Percentiles rank a stretch among this genome's conserved stretches.
Evolutionary conservation across 2,888 invertebrate genomes (phyloP).

Genomic region (Heliconius aoede): DNA sequence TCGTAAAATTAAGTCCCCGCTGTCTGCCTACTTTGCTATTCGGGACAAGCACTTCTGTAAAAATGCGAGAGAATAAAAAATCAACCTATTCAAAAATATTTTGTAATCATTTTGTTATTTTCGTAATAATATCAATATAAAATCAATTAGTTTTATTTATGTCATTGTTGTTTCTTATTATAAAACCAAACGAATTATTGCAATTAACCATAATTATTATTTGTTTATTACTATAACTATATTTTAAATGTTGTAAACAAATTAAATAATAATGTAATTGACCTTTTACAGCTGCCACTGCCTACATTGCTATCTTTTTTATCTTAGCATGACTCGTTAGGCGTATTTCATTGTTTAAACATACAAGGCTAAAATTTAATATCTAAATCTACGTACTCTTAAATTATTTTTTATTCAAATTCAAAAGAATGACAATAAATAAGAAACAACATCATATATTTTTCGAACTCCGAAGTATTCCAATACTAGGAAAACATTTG

Average conservation of each 20-base stretch:
- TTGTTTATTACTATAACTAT: neutral
- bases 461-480: neutral
- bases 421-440: neutral
- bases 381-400: neutral
- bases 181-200: neutral
- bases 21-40: neutral
- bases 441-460: neutral
- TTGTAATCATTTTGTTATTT: neutral
- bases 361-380: neutral
- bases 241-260: neutral
- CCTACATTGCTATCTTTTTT: slow-evolving; percentile 14
- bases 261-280: slow-evolving; percentile 8
- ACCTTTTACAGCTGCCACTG: slow-evolving; percentile 14
- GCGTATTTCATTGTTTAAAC: slow-evolving; percentile 4
- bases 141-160: neutral
- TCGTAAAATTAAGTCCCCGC: neutral
- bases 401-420: neutral
- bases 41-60: neutral
- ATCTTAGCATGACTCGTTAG: neutral
- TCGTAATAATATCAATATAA: neutral
- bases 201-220: neutral
- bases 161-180: neutral
- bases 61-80: neutral
- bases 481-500: neutral
- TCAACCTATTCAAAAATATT: neutral